Evolutionary conservation across 2,797 vertebrate genomes (phyloP).

Genomic region (Melanotaenia pygmaea): DNA sequence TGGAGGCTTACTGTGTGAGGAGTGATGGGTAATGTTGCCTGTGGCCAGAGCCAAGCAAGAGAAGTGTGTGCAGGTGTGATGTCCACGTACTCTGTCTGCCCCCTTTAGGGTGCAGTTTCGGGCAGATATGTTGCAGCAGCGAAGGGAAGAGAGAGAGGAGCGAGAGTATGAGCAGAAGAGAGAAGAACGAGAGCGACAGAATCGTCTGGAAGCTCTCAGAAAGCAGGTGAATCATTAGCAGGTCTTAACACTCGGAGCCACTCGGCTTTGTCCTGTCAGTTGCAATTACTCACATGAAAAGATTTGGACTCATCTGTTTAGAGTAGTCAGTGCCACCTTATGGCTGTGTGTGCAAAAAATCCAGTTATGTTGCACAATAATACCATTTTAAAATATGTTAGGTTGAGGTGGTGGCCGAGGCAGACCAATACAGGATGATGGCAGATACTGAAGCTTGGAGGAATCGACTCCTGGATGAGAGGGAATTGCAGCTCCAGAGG

Average conservation of each 20-base stretch:
- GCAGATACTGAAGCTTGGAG: constrained; percentile 87
- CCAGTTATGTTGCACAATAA: constrained; percentile 3
- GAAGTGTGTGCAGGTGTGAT: constrained; percentile 40
- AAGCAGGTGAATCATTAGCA: constrained; percentile 85
- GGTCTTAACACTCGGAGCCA: constrained; percentile 29
- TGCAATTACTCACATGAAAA: constrained; percentile 28
- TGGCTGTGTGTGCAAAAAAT: constrained; percentile 50
- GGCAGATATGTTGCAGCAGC: constrained; percentile 77
- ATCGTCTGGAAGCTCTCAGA: constrained; percentile 84
- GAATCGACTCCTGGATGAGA: constrained; percentile 74
- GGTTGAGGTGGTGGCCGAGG: constrained; percentile 85
- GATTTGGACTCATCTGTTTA: constrained; percentile 1
- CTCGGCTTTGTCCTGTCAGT: constrained; percentile 41
- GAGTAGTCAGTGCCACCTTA: constrained; percentile 72
- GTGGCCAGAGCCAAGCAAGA: constrained; percentile 33
- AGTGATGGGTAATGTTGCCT: constrained; percentile 51
- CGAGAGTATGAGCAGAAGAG: constrained; percentile 72
- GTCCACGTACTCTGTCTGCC: constrained; percentile 44
- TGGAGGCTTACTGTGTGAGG: constrained; percentile 55
- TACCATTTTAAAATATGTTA: constrained; percentile 55
- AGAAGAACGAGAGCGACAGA: constrained; percentile 78
- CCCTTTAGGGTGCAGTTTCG: constrained; percentile 87
- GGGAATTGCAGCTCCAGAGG: constrained; percentile 85
- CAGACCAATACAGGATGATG: constrained; percentile 90
- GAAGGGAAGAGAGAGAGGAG: constrained; percentile 78